Percentiles rank a stretch among this genome's conserved stretches.
Conservation (phyloP, 2,888 invertebrate species). For the Nephrocerus scutellatus region DNA sequence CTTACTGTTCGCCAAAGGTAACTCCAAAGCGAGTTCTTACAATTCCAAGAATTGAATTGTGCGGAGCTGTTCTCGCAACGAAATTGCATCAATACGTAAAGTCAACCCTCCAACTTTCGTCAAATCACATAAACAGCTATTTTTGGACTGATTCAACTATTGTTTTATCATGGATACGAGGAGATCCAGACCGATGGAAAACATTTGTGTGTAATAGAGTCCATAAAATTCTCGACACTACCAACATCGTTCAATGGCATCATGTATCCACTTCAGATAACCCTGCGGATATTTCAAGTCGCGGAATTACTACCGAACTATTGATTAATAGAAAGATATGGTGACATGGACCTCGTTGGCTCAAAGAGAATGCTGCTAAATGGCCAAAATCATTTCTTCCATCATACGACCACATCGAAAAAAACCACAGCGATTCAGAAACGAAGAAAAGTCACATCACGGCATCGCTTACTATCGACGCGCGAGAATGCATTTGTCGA, state of each 20-base stretch:
- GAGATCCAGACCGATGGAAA: neutral
- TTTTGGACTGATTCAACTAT: constrained; percentile 12
- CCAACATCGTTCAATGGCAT: constrained; percentile 4
- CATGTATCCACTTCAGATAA: constrained; percentile 3
- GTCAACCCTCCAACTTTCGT: neutral
- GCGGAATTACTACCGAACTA: neutral
- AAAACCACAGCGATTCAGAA: no score
- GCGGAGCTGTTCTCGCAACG: constrained; percentile 8
- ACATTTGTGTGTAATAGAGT: constrained; percentile 2
- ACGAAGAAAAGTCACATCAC: no score
- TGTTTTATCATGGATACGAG: constrained; percentile 4
- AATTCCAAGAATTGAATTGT: constrained; percentile 14
- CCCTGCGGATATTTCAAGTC: neutral
- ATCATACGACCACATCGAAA: no score
- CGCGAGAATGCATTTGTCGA: no score
- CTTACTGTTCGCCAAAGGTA: constrained; percentile 12
- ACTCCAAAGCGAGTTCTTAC: constrained; percentile 9
- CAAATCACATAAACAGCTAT: neutral
- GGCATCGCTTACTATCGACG: no score
- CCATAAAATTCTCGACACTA: neutral
- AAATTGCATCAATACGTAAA: neutral
- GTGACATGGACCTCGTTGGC: constrained; percentile 12
- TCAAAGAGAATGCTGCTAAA: no score
- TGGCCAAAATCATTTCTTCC: no score
- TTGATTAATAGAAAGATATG: constrained; percentile 4